Evolutionary conservation across 2,888 invertebrate species (phyloP).

Genomic region (Cheilosia urbana): DNA sequence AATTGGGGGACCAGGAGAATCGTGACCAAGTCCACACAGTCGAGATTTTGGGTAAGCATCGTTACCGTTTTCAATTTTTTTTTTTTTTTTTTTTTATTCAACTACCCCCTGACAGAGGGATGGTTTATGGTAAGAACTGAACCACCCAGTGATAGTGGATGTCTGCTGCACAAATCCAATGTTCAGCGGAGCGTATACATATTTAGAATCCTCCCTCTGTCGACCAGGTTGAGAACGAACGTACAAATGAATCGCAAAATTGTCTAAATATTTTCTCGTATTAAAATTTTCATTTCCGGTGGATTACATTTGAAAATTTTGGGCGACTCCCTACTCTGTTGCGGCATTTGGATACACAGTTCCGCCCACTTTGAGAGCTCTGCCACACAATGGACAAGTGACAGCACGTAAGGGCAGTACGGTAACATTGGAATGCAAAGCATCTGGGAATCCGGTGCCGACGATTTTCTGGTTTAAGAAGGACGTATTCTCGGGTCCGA

Average conservation of each 20-base stretch:
- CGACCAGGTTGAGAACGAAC: background rate
- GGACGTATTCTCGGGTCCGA: constrained; percentile 83
- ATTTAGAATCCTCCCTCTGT: constrained; percentile 17
- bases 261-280: constrained; percentile 73
- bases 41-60: constrained; percentile 85
- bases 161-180: constrained; percentile 11
- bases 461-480: constrained; percentile 89
- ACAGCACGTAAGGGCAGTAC: constrained; percentile 88
- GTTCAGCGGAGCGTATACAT: background rate
- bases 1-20: constrained; percentile 89
- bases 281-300: constrained; percentile 75
- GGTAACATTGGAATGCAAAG: constrained; percentile 88
- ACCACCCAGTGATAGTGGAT: background rate
- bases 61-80: background rate
- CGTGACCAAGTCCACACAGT: constrained; percentile 90
- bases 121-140: constrained; percentile 55
- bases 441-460: constrained; percentile 89
- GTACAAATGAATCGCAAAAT: constrained; percentile 26
- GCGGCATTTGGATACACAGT: constrained; percentile 81
- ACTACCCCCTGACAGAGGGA: constrained; percentile 5
- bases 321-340: constrained; percentile 24
- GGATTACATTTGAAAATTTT: constrained; percentile 62
- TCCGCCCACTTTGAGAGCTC: constrained; percentile 88
- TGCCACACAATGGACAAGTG: constrained; percentile 88
- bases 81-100: background rate